These are phyloP conservation scores for Thermophis baileyi DNA, from an alignment of 2,113 vertebrate species.

Conservation along the genomic window DNA sequence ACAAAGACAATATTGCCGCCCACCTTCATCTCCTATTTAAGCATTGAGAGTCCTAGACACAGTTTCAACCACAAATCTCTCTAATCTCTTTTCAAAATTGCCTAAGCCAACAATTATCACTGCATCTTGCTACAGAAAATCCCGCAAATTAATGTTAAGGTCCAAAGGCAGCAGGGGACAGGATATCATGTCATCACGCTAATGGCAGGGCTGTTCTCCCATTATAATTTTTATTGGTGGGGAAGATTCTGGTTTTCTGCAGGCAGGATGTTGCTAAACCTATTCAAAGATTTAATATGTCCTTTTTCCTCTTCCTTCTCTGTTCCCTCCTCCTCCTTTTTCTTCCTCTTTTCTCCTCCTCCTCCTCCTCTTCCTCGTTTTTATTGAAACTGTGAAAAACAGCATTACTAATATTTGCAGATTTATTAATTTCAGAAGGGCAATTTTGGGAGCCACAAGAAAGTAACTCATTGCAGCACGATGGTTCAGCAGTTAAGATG, in stretches of 20 bases:
- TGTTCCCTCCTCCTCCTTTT: neutral
- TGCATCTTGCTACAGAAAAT: neutral
- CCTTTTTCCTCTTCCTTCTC: neutral
- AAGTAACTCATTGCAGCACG: neutral
- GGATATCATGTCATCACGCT: neutral
- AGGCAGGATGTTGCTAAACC: neutral
- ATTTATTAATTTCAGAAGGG: neutral
- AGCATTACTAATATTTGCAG: neutral
- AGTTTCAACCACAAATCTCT: neutral
- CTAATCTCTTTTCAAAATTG: neutral
- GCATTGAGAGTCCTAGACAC: neutral
- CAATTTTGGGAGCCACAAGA: neutral
- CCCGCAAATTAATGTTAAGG: neutral
- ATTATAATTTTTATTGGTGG: neutral
- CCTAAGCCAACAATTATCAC: neutral
- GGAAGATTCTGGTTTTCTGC: neutral
- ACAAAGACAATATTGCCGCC: neutral
- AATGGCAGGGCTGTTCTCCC: neutral
- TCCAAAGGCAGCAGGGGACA: neutral
- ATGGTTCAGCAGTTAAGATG: neutral
- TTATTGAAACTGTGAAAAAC: neutral
- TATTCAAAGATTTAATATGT: neutral
- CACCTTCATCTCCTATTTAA: neutral
- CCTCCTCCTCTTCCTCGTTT: neutral
- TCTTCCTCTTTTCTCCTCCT: too few species aligned